phyloP scores from a whole-genome alignment of 1,140 invertebrate species.

The Atopsyche davidsoni region DNA sequence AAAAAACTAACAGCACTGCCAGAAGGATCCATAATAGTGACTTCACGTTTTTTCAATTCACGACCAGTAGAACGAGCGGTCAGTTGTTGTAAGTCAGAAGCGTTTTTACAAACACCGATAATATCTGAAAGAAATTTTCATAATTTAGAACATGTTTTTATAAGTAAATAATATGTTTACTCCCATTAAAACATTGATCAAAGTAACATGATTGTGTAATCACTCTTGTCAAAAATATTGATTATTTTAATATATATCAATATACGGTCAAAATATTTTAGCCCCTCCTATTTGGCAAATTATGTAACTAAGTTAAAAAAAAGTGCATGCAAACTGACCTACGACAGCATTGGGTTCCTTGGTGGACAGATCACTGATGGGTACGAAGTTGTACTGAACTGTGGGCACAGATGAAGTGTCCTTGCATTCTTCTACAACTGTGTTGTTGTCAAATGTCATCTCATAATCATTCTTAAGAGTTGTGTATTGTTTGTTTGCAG shows the following conservation, averaged over 20 bases:
- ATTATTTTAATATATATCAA: too few relatives aligned
- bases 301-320: too few relatives aligned
- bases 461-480: conserved; percentile 92
- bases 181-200: neutral
- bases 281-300: too few relatives aligned
- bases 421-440: conserved; percentile 65
- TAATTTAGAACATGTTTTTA: conserved; percentile 11
- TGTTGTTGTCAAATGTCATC: conserved; percentile 81
- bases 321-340: conserved; percentile 62
- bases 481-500: conserved; percentile 87
- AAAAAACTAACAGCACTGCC: conserved; percentile 61
- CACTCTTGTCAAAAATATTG: too few relatives aligned
- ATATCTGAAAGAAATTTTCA: conserved; percentile 63
- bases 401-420: conserved; percentile 61
- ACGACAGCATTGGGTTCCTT: conserved; percentile 62
- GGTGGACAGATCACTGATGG: conserved; percentile 68
- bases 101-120: conserved; percentile 80
- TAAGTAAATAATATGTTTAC: neutral
- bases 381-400: conserved; percentile 77
- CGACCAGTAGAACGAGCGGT: conserved; percentile 66
- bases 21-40: conserved; percentile 81
- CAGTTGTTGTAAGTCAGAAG: conserved; percentile 66
- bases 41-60: conserved; percentile 85
- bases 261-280: too few relatives aligned
- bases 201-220: neutral